These are phyloP conservation scores for Rhynchotus rufescens DNA, from an alignment of 2,797 vertebrate genomes.

Conservation along the genomic window DNA sequence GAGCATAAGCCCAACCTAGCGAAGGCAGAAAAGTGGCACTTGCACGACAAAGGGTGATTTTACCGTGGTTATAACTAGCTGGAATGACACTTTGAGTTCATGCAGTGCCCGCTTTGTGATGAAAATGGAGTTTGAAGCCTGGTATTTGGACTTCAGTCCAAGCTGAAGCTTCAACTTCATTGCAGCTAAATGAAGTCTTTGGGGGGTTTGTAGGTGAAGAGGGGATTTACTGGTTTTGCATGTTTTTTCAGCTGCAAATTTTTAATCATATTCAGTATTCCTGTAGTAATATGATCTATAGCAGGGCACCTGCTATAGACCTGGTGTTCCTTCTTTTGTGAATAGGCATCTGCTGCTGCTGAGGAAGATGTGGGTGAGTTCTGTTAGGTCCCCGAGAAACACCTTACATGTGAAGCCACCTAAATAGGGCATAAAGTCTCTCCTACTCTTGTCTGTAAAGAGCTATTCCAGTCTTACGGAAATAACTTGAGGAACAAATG, in stretches of 20 bases:
- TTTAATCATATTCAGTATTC: not conserved
- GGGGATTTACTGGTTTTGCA: not conserved
- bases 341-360: not conserved
- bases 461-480: slow-evolving; percentile 36
- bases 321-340: not conserved
- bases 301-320: not conserved
- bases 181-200: not conserved
- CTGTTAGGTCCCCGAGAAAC: not conserved
- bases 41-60: slow-evolving; percentile 9
- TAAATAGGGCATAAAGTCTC: not conserved
- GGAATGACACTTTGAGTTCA: slow-evolving; percentile 13
- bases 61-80: not conserved
- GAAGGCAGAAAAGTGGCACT: not conserved
- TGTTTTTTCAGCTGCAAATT: not conserved
- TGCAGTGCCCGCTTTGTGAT: not conserved
- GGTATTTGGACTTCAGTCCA: not conserved
- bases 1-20: slow-evolving; percentile 25
- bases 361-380: not conserved
- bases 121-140: not conserved
- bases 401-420: not conserved
- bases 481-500: slow-evolving; percentile 51
- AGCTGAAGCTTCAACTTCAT: no score
- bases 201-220: not conserved
- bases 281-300: not conserved
- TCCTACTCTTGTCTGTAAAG: not conserved